Percentiles rank a stretch among this genome's conserved stretches.
phyloP scores from a whole-genome alignment of 2,797 vertebrate genomes.

The Anomalospiza imberbis region DNA sequence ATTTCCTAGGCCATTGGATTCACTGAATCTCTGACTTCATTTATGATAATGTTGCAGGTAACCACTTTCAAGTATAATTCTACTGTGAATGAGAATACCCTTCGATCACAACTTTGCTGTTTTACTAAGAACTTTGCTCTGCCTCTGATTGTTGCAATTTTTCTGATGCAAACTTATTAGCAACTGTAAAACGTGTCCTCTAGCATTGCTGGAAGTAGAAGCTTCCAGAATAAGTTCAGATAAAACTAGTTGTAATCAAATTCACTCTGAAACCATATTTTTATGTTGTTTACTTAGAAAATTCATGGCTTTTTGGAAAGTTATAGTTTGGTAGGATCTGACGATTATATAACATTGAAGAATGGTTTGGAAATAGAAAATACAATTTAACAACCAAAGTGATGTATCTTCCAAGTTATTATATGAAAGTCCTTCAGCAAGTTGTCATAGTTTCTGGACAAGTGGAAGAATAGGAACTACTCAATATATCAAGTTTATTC shows the following conservation, averaged over 20 bases:
- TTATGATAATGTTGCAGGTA: neutral
- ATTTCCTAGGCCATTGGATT: neutral
- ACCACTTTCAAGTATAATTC: neutral
- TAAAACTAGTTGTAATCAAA: neutral
- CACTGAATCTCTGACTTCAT: neutral
- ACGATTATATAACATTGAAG: neutral
- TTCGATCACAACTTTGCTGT: neutral
- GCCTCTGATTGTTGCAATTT: neutral
- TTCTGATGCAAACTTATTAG: neutral
- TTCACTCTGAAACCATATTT: neutral
- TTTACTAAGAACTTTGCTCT: neutral
- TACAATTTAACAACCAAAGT: neutral
- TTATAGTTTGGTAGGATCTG: neutral
- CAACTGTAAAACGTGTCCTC: neutral
- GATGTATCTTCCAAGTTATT: neutral
- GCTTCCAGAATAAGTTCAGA: neutral
- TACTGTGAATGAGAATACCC: neutral
- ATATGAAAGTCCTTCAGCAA: neutral
- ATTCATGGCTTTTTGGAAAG: neutral
- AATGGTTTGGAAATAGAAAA: neutral
- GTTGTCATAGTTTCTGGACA: neutral
- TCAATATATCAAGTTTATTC: neutral
- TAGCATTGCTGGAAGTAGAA: neutral
- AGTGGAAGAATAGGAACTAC: neutral
- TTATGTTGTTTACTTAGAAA: neutral